Evolutionary conservation across 2,113 vertebrate genomes (phyloP).

Genomic region (Bucco capensis): DNA sequence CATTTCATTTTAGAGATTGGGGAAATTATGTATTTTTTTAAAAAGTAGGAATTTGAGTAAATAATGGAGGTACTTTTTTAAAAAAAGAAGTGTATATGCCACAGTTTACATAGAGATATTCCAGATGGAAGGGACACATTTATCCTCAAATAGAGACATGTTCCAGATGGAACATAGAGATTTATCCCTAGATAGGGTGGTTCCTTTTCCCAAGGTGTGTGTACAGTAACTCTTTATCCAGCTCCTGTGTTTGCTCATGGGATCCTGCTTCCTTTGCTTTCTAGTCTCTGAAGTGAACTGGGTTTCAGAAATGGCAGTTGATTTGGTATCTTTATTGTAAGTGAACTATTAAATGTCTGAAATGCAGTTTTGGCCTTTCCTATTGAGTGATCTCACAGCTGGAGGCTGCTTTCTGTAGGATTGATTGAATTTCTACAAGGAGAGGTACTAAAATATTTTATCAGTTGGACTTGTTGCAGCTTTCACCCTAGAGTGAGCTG

Average conservation of each 20-base stretch:
- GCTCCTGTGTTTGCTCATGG: conserved; percentile 48
- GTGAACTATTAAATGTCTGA: neutral
- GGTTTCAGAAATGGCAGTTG: conserved; percentile 4
- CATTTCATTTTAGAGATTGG: conserved; percentile 73
- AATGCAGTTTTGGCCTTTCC: conserved; percentile 57
- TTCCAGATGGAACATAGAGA: conserved; percentile 53
- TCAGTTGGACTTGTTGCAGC: conserved; percentile 12
- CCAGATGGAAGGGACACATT: conserved; percentile 38
- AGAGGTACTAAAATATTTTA: conserved; percentile 17
- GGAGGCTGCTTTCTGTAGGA: conserved; percentile 23
- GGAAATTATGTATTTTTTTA: conserved; percentile 75
- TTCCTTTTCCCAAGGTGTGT: conserved; percentile 52
- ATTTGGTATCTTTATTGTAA: neutral
- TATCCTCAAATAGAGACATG: neutral
- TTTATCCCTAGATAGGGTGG: neutral
- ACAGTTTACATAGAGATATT: conserved; percentile 64
- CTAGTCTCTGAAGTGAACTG: neutral
- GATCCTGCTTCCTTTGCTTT: conserved; percentile 53
- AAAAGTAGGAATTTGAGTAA: conserved; percentile 70
- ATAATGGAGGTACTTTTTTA: conserved; percentile 72
- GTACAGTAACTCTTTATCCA: conserved; percentile 44
- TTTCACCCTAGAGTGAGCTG: conserved; percentile 19
- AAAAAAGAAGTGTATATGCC: conserved; percentile 64
- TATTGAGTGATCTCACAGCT: conserved; percentile 31
- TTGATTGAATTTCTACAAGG: conserved; percentile 19